Base-by-base conservation (phyloP, 2,888 invertebrate genomes). In the Seira musarum region DNA sequence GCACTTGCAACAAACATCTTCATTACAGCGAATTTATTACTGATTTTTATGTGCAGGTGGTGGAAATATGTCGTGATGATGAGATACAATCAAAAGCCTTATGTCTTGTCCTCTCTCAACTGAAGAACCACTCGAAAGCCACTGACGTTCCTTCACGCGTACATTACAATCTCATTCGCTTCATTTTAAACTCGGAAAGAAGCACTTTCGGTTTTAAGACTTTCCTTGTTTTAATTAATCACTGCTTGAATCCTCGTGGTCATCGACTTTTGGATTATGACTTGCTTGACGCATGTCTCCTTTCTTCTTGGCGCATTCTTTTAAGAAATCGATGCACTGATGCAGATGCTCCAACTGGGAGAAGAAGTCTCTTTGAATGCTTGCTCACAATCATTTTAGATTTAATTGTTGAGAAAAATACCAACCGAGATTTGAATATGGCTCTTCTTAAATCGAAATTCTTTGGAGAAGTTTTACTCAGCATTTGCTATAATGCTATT, bases 11-110 rank as follows among this genome's bases (percentile, higher is more conserved):
- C n/a, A n/a, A n/a, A n/a, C n/a, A n/a, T n/a, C n/a, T n/a, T n/a
- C n/a, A n/a, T n/a, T n/a, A n/a, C n/a, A n/a, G n/a, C n/a, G n/a
- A n/a, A n/a, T n/a, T n/a, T n/a, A n/a, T n/a, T n/a, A n/a, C n/a
- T n/a, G n/a, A n/a, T n/a, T 70, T 57, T 40, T 46, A 17, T 67
- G 21, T 66, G 25, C 79, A 86, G 86, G 83, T 85, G 10, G 87
- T 87, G 8, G 87, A 87, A 75, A 84, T 87, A 35, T 84, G 85
- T 53, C 66, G 73, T 19, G 83, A 84, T 70, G 87, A 87, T 73
- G 82, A 81, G 49, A 81, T 84, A 30, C 87, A 87, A 60, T 84
- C 87, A 1, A 85, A 84, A 83, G 80, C 79, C 15, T 67, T 87
- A 13, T 78, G 82, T 17, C 70, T 87, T n/a, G 83, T 84, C 74